These are phyloP conservation scores for Rhynchophorus ferrugineus DNA, from an alignment of 1,140 invertebrate genomes.

Conservation along the genomic window DNA sequence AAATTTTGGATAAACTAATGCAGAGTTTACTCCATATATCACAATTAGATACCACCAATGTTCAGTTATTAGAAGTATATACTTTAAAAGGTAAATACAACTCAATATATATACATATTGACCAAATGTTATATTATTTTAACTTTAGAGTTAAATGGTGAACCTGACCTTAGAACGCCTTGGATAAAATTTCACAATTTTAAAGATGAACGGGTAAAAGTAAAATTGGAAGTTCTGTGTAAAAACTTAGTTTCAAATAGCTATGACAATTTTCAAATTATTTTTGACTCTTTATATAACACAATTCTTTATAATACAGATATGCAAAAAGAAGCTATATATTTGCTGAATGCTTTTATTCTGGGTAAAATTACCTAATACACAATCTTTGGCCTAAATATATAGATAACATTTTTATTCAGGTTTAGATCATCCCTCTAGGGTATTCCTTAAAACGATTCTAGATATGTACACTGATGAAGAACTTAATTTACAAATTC, in stretches of 20 bases:
- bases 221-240: constrained; percentile 45
- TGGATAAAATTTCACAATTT: constrained; percentile 54
- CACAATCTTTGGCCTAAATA: too few species aligned
- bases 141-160: constrained; percentile 26
- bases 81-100: constrained; percentile 47
- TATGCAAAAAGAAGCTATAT: constrained; percentile 46
- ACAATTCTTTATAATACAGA: constrained; percentile 42
- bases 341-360: constrained; percentile 48
- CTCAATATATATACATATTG: too few species aligned
- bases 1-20: constrained; percentile 46
- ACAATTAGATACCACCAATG: constrained; percentile 44
- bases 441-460: constrained; percentile 13
- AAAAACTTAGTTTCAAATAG: constrained; percentile 45
- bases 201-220: constrained; percentile 36
- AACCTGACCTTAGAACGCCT: constrained; percentile 16
- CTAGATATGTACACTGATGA: constrained; percentile 11
- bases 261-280: constrained; percentile 44
- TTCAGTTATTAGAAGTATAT: constrained; percentile 49
- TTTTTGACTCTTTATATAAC: constrained; percentile 52
- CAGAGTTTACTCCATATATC: constrained; percentile 47
- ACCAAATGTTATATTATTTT: too few species aligned
- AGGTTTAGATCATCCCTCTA: too few species aligned
- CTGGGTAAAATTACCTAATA: too few species aligned
- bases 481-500: constrained; percentile 2
- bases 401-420: too few species aligned